phyloP scores from a whole-genome alignment of 1,140 invertebrate genomes.

The Drosophila virilis region DNA sequence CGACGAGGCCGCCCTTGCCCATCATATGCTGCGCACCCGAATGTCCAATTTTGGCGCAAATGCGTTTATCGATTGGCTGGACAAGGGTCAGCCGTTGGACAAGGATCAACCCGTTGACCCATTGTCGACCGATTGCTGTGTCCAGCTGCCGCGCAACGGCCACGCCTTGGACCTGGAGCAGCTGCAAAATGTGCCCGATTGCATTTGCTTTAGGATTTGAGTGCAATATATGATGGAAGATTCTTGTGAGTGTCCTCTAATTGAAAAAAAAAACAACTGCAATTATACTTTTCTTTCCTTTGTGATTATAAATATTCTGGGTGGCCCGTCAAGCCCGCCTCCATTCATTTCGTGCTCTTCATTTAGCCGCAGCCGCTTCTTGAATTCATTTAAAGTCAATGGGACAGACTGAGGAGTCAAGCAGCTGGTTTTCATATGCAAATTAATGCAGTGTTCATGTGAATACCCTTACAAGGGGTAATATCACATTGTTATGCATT shows the following conservation, averaged over 20 bases:
- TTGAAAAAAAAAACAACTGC: background rate
- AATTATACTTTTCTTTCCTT: constrained; percentile 27
- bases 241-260: no score
- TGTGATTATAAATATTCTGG: constrained; percentile 27
- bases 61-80: constrained; percentile 43
- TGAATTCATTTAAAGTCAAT: constrained; percentile 77
- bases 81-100: background rate
- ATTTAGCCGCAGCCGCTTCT: constrained; percentile 59
- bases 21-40: constrained; percentile 9
- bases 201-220: constrained; percentile 20
- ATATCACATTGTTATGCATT: no score
- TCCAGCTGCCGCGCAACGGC: constrained; percentile 5
- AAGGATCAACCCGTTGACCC: background rate
- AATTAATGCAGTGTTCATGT: constrained; percentile 68
- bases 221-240: constrained; percentile 1
- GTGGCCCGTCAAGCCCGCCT: background rate
- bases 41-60: constrained; percentile 25
- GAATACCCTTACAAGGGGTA: background rate
- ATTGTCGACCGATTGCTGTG: constrained; percentile 20
- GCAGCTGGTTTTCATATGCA: constrained; percentile 64
- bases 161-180: background rate
- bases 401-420: constrained; percentile 38
- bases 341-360: constrained; percentile 7
- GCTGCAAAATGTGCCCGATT: background rate
- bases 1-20: constrained; percentile 38